Conservation (phyloP, 2,888 invertebrate genomes). For the Caenorhabditis sinica region DNA sequence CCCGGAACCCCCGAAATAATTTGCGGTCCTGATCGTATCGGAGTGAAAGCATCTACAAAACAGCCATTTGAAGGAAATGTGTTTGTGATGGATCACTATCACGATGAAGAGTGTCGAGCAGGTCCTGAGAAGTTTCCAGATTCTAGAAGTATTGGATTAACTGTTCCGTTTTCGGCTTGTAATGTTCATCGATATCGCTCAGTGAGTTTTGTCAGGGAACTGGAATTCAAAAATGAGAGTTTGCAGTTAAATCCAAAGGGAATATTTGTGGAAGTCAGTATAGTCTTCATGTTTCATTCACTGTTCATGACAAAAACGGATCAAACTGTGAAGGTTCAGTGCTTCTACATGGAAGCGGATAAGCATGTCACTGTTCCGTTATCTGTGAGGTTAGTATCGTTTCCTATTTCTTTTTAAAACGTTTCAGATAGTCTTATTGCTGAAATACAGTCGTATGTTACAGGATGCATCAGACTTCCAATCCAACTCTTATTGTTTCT, state of each 20-base stretch:
- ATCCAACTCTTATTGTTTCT: no score
- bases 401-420: background rate
- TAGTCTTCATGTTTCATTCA: conserved; percentile 83
- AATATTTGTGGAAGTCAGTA: conserved; percentile 82
- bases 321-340: conserved; percentile 83
- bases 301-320: conserved; percentile 84
- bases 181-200: conserved; percentile 83
- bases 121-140: conserved; percentile 81
- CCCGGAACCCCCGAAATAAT: conserved; percentile 83
- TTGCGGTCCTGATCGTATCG: conserved; percentile 83
- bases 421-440: no score
- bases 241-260: conserved; percentile 82
- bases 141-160: conserved; percentile 80
- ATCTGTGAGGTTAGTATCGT: conserved; percentile 80
- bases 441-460: no score
- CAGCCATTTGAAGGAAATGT: conserved; percentile 83
- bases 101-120: conserved; percentile 80
- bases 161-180: conserved; percentile 82
- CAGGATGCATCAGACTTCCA: no score
- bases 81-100: conserved; percentile 83
- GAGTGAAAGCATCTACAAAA: conserved; percentile 83
- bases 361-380: conserved; percentile 82
- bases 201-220: conserved; percentile 63
- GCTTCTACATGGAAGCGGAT: conserved; percentile 84
- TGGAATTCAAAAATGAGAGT: background rate